Base-by-base conservation (phyloP, 2,113 vertebrate genomes). In the Pionites leucogaster region DNA sequence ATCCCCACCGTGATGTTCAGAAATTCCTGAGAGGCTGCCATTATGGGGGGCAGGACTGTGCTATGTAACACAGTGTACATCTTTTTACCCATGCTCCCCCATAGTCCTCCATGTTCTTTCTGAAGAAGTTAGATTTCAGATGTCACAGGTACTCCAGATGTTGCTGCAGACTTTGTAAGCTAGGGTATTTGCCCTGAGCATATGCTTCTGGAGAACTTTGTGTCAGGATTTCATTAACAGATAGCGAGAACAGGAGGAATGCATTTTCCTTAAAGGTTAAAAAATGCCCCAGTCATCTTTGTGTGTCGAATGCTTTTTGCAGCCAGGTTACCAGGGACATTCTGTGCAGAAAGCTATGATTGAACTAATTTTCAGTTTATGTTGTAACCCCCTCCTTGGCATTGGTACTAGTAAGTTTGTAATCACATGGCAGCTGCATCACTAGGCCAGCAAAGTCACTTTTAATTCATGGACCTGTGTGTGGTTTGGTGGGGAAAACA, bases 401-500 rank as follows among this genome's bases (percentile, higher is more conserved):
- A 90, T 76, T 95, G 86, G 71, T 84, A 78, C 70, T 75, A 62
- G 33, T 88, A 96, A 93, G 92, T 94, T 96, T 96, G 86, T 94
- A 92, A 81, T 92, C 91, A 97, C 90, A 95, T 68, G 60, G 68
- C 83, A 96, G 77, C 70, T 68, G 63, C 49, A 85, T 25, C 57
- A 49, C 68, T 29, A 85, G 88, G 88, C 93, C 94, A 94, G 68
- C 33, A 52, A 53, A 91, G 90, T 88, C 88, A 75, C 88, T 96
- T 94, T 94, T 93, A 93, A 93, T 93, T 96, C 91, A 42, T 2
- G n/a, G 55, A 37, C 59, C 39, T 86, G 53, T 42, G 82, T 87
- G 76, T 97, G 95, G 94, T 95, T 97, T 95, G 65, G 74, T 95
- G 92, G 81, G 84, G 76, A 95, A 94, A 75, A 91, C 35, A 39